phyloP scores from a whole-genome alignment of 2,113 vertebrate genomes.

The Dromas ardeola region DNA sequence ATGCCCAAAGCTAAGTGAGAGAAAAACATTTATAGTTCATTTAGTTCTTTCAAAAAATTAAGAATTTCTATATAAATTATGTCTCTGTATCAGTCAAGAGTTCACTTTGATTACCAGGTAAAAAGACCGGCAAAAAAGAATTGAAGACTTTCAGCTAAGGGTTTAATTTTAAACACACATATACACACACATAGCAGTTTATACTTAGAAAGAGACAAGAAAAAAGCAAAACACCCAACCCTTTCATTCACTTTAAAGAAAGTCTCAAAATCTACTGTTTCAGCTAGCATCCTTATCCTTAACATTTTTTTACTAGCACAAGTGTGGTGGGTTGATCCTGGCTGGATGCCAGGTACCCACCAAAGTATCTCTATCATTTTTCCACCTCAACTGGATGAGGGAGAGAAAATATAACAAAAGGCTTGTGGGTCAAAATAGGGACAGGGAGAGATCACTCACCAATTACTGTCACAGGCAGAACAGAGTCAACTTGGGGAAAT shows the following conservation, averaged over 20 bases:
- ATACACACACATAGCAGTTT: background rate
- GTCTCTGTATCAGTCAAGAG: background rate
- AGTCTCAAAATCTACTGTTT: background rate
- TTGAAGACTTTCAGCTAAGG: background rate
- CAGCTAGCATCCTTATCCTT: background rate
- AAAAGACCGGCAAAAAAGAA: background rate
- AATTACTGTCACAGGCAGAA: background rate
- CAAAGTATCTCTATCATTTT: background rate
- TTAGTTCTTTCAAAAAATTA: background rate
- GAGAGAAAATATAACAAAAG: background rate
- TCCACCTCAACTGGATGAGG: background rate
- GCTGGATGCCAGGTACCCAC: background rate
- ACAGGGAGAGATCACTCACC: background rate
- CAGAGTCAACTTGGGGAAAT: background rate
- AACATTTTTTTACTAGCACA: background rate
- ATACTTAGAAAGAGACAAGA: background rate
- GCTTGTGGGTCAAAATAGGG: accelerated
- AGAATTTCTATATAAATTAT: background rate
- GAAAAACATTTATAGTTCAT: background rate
- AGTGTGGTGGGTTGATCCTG: background rate
- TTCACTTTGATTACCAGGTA: background rate
- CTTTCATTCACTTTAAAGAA: background rate
- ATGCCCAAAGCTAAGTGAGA: background rate
- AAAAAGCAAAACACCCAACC: accelerated
- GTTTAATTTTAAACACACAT: background rate